phyloP scores from a whole-genome alignment of 1,140 invertebrate species.

The Neuroterus valhalla region DNA sequence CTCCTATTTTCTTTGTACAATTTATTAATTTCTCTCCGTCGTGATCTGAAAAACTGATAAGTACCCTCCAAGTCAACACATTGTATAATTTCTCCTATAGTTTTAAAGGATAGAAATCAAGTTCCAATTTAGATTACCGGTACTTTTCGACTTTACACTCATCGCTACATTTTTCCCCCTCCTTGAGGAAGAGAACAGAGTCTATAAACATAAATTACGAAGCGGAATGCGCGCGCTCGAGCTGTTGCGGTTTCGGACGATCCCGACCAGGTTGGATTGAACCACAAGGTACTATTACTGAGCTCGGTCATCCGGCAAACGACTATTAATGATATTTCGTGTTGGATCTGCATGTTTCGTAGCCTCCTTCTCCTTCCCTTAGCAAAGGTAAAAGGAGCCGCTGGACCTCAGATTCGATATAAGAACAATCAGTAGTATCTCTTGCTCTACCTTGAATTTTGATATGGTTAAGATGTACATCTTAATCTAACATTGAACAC shows the following conservation, averaged over 20 bases:
- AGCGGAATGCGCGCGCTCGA: conserved; percentile 41
- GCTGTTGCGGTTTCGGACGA: conserved; percentile 65
- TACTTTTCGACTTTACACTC: conserved; percentile 30
- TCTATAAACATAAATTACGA: conserved; percentile 61
- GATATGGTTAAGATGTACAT: conserved; percentile 40
- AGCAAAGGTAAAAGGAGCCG: conserved; percentile 50
- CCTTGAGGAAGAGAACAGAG: conserved; percentile 32
- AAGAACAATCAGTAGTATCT: conserved; percentile 22
- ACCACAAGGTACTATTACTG: conserved; percentile 68
- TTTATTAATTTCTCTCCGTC: no score
- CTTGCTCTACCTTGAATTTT: conserved; percentile 27
- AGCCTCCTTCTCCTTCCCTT: conserved; percentile 31
- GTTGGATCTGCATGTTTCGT: conserved; percentile 68
- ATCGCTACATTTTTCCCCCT: conserved; percentile 41
- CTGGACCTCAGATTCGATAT: conserved; percentile 24
- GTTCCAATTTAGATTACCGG: conserved; percentile 12
- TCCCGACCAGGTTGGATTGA: conserved; percentile 56
- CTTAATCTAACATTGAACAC: conserved; percentile 52
- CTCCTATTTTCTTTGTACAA: no score
- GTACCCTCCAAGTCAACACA: no score
- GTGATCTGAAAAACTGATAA: no score
- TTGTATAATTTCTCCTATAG: background rate
- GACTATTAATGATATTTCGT: conserved; percentile 73
- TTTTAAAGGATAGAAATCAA: conserved; percentile 3
- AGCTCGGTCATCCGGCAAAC: conserved; percentile 72